phyloP scores from a whole-genome alignment of 2,888 invertebrate genomes.

The Pollenia griseotomentosa region DNA sequence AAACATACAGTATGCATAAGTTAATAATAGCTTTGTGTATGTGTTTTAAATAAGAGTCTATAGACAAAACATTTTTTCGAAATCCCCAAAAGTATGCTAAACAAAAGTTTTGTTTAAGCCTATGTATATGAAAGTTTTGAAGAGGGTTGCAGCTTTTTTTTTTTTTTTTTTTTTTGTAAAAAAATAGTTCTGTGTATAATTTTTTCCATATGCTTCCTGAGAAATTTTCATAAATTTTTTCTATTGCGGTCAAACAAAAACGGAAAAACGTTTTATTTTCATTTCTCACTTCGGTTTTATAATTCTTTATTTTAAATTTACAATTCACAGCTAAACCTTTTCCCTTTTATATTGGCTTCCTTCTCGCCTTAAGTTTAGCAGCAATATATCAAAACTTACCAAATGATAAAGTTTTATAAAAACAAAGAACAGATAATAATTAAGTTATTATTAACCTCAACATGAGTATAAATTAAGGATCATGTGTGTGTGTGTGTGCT shows the following conservation, averaged over 20 bases:
- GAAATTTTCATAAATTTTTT: constrained; percentile 55
- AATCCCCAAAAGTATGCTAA: constrained; percentile 62
- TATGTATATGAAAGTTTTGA: neutral
- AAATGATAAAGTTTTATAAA: constrained; percentile 36
- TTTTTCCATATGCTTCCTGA: constrained; percentile 61
- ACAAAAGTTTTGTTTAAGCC: constrained; percentile 21
- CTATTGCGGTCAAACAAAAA: constrained; percentile 21
- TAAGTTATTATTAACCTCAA: constrained; percentile 70
- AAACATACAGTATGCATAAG: constrained; percentile 24
- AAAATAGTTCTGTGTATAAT: neutral
- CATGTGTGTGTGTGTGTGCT: constrained; percentile 14
- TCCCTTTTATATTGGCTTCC: constrained; percentile 20
- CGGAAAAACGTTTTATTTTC: constrained; percentile 8
- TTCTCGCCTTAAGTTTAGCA: neutral
- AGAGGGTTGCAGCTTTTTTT: constrained; percentile 28
- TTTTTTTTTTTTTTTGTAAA: constrained; percentile 28
- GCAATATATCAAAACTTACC: neutral
- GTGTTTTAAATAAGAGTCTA: constrained; percentile 22
- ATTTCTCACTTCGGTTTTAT: constrained; percentile 44
- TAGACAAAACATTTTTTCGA: neutral
- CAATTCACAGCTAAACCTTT: neutral
- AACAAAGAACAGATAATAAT: constrained; percentile 63
- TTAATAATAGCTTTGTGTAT: neutral
- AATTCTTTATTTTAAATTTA: constrained; percentile 3
- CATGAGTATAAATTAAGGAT: constrained; percentile 42